Base-by-base conservation (phyloP, 2,797 vertebrate genomes). In the Rachycentron canadum region DNA sequence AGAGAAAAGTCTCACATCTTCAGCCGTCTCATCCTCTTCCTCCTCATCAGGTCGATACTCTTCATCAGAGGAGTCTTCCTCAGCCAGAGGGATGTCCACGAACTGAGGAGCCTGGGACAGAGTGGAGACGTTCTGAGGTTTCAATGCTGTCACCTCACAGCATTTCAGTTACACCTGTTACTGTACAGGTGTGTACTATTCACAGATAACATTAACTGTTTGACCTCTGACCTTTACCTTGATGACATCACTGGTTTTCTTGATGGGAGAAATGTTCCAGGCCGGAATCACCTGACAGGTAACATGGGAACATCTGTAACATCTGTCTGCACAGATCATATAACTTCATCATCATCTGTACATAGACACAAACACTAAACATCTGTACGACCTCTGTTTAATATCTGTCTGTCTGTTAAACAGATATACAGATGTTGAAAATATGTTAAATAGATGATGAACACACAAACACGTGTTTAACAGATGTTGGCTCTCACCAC, bases 181-280 rank as follows among this genome's bases (percentile, higher is more conserved):
- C n/a, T n/a, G n/a, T n/a, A n/a, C n/a, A n/a, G n/a, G n/a, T n/a
- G n/a, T n/a, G n/a, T n/a, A n/a, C n/a, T n/a, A n/a, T n/a, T n/a
- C n/a, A n/a, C n/a, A n/a, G n/a, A n/a, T n/a, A 7, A 32, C 32
- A 32, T 3, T 32, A 32, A 32, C 32, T 32, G 17, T 32, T 34
- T 59, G 60, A 66, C 40, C 57, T 64, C 36, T 63, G 47, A 72
- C 32, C 36, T 61, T 81, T 64, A 91, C 91, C 91, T 93, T 92
- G 57, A 69, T 96, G 52, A 90, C 57, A 49, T 97, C 95, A 17
- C 86, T 93, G 28, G 90, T 91, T 85, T 97, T 99, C 94, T 99
- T 99, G 86, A 99, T 98, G 19, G 98, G 97, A 40, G 98, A 99
- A 76, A 99, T 97, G 87, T 98, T 99, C 98, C 98, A 99, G 0